phyloP scores from a whole-genome alignment of 2,888 invertebrate species.

The Ceramica pisi region DNA sequence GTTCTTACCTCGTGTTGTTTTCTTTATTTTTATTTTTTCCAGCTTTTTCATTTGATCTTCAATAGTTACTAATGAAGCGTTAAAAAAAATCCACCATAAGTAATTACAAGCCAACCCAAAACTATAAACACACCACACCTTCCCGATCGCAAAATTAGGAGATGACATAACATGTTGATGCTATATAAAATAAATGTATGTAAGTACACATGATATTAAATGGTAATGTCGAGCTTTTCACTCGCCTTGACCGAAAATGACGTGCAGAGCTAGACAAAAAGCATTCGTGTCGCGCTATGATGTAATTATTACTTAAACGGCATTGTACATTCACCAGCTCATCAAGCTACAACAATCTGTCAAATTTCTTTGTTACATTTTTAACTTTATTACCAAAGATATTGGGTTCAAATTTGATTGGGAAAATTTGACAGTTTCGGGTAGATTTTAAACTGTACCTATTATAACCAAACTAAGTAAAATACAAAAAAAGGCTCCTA shows the following conservation, averaged over 20 bases:
- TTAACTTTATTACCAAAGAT: too few relatives aligned
- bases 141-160: slow-evolving; percentile 35
- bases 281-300: slow-evolving; percentile 50
- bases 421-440: too few relatives aligned
- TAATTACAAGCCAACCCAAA: slow-evolving; percentile 22
- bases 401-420: too few relatives aligned
- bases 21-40: not conserved
- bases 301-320: slow-evolving; percentile 59
- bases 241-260: slow-evolving; percentile 56
- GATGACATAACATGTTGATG: slow-evolving; percentile 45
- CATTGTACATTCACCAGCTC: slow-evolving; percentile 50
- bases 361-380: too few relatives aligned
- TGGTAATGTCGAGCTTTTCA: slow-evolving; percentile 52
- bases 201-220: slow-evolving; percentile 40
- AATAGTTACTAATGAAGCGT: slow-evolving; percentile 22
- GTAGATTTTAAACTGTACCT: too few relatives aligned
- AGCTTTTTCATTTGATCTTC: not conserved
- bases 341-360: too few relatives aligned
- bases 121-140: slow-evolving; percentile 51
- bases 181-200: slow-evolving; percentile 30
- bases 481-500: slow-evolving; percentile 46
- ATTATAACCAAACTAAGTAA: slow-evolving; percentile 55
- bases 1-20: not conserved
- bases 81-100: slow-evolving; percentile 1
- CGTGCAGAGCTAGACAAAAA: slow-evolving; percentile 56